Percentiles rank a stretch among this genome's conserved stretches.
These are phyloP conservation scores for Nomada goodeniana DNA, from an alignment of 2,888 invertebrate species.

Conservation along the genomic window DNA sequence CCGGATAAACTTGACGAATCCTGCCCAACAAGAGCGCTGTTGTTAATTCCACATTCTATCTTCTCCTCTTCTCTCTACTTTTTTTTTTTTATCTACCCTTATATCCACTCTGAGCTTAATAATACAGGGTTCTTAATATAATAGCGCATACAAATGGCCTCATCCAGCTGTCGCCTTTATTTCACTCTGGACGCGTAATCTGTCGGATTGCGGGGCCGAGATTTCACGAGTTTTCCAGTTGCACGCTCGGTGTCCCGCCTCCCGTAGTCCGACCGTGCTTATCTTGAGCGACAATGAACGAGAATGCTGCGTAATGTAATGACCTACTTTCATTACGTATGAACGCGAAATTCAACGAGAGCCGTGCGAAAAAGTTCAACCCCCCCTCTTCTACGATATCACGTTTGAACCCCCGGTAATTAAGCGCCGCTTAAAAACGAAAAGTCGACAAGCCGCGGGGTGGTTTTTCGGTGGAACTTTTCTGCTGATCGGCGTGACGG, in stretches of 20 bases:
- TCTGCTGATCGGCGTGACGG: conserved; percentile 25
- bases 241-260: conserved; percentile 20
- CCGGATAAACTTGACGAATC: not conserved
- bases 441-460: not conserved
- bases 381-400: not conserved
- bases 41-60: not conserved
- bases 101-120: not conserved
- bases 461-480: conserved; percentile 17
- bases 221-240: conserved; percentile 54
- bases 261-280: conserved; percentile 13
- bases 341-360: conserved; percentile 17
- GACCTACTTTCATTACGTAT: conserved; percentile 38
- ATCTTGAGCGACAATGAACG: conserved; percentile 47
- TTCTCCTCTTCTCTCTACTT: not conserved
- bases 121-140: not conserved
- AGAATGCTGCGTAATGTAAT: conserved; percentile 29
- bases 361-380: not conserved
- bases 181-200: conserved; percentile 13
- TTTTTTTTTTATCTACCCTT: not conserved
- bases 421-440: conserved; percentile 12
- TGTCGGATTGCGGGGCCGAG: conserved; percentile 16
- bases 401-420: not conserved
- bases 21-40: no score
- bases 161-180: not conserved
- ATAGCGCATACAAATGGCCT: not conserved